A percentile compares a stretch with the other conserved stretches of the same genome.
These are phyloP conservation scores for Cebidichthys violaceus DNA, from an alignment of 2,113 vertebrate species.

Conservation along the genomic window DNA sequence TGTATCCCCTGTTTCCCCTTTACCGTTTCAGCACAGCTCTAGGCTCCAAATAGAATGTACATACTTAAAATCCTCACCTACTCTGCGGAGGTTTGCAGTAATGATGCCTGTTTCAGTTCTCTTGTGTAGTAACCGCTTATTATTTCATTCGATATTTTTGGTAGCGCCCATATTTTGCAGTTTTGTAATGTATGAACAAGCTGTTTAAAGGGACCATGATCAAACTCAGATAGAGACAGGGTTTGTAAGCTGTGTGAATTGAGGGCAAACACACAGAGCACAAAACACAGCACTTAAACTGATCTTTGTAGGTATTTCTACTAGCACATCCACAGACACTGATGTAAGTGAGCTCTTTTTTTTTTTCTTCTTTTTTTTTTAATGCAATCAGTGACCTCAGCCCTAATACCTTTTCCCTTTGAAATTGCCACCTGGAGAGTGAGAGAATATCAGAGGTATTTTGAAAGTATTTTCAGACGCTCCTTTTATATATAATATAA, in stretches of 20 bases:
- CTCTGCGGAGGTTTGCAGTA: constrained; percentile 55
- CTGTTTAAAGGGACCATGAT: constrained; percentile 84
- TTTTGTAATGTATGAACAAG: constrained; percentile 78
- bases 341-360: constrained; percentile 60
- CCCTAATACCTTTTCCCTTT: constrained; percentile 77
- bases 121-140: constrained; percentile 35
- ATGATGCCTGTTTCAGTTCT: constrained; percentile 44
- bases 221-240: constrained; percentile 62
- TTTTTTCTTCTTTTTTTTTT: constrained; percentile 55
- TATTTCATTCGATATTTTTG: constrained; percentile 42
- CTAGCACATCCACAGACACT: constrained; percentile 60
- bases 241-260: constrained; percentile 54
- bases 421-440: constrained; percentile 79
- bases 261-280: constrained; percentile 52
- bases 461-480: constrained; percentile 73
- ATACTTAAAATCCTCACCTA: constrained; percentile 63
- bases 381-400: constrained; percentile 78
- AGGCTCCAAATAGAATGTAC: constrained; percentile 76
- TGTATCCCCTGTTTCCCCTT: constrained; percentile 70
- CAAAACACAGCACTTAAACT: constrained; percentile 62
- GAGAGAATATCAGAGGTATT: constrained; percentile 54
- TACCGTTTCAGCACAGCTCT: constrained; percentile 62
- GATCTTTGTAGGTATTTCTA: constrained; percentile 57
- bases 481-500: constrained; percentile 67
- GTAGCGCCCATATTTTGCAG: constrained; percentile 64